Percentiles rank a stretch among this genome's conserved stretches.
phyloP scores from a whole-genome alignment of 2,888 invertebrate genomes.

The Nomada goodeniana region DNA sequence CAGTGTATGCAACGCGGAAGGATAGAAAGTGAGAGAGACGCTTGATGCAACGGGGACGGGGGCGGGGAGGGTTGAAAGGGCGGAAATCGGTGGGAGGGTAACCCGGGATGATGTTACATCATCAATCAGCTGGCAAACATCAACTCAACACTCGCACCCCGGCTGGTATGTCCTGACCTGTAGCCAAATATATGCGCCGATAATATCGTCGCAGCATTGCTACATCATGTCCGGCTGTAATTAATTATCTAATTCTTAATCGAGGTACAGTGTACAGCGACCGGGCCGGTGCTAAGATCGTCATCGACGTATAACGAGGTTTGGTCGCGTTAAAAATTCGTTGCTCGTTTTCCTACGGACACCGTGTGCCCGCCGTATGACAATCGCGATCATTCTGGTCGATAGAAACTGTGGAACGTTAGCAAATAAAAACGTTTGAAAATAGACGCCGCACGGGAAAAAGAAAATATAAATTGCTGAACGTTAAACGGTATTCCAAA shows the following conservation, averaged over 20 bases:
- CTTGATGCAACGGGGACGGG: not conserved
- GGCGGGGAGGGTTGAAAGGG: slow-evolving; percentile 58
- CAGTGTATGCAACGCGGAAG: slow-evolving; percentile 31
- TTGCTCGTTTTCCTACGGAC: not conserved
- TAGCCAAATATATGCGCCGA: slow-evolving; percentile 74
- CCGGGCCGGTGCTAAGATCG: slow-evolving; percentile 40
- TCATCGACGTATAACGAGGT: slow-evolving; percentile 40
- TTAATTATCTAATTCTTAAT: slow-evolving; percentile 76
- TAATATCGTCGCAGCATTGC: slow-evolving; percentile 77
- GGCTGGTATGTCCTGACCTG: slow-evolving; percentile 74
- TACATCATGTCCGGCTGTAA: slow-evolving; percentile 78
- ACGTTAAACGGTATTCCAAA: too few species aligned
- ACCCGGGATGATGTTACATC: slow-evolving; percentile 82
- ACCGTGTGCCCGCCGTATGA: too few species aligned
- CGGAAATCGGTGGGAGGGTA: slow-evolving; percentile 74
- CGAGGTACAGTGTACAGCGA: slow-evolving; percentile 53
- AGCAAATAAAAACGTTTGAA: not conserved
- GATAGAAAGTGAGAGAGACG: slow-evolving; percentile 56
- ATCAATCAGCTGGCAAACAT: slow-evolving; percentile 84
- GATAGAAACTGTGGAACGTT: not conserved
- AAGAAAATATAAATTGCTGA: too few species aligned
- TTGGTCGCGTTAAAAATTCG: not conserved
- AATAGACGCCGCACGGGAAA: not conserved
- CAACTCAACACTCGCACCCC: slow-evolving; percentile 81
- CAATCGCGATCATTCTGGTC: not conserved